Percentiles rank a stretch among this genome's conserved stretches.
Conservation (phyloP, 2,113 vertebrate genomes). For the Typhlomys cinereus region DNA sequence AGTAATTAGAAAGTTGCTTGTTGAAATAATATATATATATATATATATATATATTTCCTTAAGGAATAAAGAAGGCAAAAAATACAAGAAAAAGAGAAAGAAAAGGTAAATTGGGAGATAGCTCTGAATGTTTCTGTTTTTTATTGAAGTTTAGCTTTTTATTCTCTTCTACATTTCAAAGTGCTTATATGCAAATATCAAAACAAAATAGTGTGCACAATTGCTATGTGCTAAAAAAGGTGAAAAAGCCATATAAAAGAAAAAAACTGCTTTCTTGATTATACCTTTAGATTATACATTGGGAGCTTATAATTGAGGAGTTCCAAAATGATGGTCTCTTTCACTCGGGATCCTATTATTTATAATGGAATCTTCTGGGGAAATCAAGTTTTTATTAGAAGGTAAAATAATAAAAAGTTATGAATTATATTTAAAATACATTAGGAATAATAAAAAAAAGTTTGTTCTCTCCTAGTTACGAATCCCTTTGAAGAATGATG, state of each 20-base stretch:
- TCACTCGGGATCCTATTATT: neutral
- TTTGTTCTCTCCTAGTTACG: neutral
- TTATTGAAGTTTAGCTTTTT: neutral
- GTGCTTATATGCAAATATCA: no score
- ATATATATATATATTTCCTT: neutral
- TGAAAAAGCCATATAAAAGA: no score
- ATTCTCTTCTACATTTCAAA: no score
- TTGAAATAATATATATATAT: neutral
- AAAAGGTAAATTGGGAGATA: neutral
- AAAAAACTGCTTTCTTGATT: neutral
- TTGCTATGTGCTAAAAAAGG: no score
- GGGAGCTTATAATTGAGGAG: neutral
- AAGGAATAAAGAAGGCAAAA: neutral
- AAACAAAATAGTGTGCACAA: no score
- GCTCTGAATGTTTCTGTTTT: neutral
- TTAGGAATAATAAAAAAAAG: neutral
- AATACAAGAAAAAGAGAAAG: neutral
- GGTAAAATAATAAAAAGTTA: neutral
- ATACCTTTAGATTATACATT: neutral
- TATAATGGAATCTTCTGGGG: neutral
- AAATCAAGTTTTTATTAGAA: neutral
- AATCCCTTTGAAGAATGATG: neutral
- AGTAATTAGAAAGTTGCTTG: neutral
- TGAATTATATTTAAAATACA: neutral
- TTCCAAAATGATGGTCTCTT: neutral